Evolutionary conservation across 2,113 vertebrate genomes (phyloP).

Genomic region (Elgaria multicarinata): DNA sequence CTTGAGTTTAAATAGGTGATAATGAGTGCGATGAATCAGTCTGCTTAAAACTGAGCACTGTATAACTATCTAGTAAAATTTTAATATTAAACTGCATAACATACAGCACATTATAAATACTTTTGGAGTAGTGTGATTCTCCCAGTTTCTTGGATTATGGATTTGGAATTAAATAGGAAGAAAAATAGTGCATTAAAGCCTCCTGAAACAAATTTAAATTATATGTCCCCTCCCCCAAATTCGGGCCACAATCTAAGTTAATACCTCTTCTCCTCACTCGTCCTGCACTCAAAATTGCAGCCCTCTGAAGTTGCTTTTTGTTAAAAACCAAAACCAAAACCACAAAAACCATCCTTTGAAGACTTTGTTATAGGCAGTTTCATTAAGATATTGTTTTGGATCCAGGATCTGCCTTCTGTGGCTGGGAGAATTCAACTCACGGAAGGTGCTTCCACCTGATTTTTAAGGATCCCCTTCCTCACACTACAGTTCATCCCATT

Average conservation of each 20-base stretch:
- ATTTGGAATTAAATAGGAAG: conserved; percentile 54
- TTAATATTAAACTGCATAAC: conserved; percentile 58
- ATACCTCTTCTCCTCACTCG: background rate
- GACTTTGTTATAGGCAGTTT: background rate
- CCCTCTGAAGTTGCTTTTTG: background rate
- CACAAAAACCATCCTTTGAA: background rate
- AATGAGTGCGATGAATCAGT: conserved; percentile 76
- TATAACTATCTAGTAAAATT: conserved; percentile 73
- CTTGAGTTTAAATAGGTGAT: conserved; percentile 74
- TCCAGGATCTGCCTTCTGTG: too few relatives aligned
- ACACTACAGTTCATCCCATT: too few relatives aligned
- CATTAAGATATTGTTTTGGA: background rate
- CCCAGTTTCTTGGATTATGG: conserved; percentile 51
- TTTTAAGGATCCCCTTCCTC: too few relatives aligned
- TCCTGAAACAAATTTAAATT: conserved; percentile 42
- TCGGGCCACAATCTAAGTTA: background rate
- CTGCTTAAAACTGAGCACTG: conserved; percentile 67
- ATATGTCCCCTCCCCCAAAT: conserved; percentile 32
- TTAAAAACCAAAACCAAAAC: too few relatives aligned
- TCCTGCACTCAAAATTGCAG: background rate
- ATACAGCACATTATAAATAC: conserved; percentile 47
- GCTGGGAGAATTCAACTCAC: too few relatives aligned
- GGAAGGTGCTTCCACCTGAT: too few relatives aligned
- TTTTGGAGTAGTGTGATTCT: conserved; percentile 46
- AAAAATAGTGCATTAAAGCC: conserved; percentile 43